phyloP scores from a whole-genome alignment of 1,140 invertebrate genomes.

The Drosophila mayri region DNA sequence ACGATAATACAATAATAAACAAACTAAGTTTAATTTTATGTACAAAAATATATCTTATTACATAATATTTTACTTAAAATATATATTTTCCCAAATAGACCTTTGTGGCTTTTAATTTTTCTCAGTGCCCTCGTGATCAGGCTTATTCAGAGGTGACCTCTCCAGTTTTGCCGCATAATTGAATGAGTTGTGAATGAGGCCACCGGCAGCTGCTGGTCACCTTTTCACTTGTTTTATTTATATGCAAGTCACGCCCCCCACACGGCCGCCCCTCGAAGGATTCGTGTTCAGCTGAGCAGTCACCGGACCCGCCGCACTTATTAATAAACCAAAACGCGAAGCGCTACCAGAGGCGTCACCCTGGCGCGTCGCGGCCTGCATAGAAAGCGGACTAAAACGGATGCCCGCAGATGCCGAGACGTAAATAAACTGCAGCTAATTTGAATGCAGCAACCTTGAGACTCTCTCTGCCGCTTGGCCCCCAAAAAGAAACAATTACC shows the following conservation, averaged over 20 bases:
- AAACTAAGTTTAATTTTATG: no score
- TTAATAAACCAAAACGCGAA: conserved; percentile 39
- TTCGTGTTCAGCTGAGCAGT: conserved; percentile 32
- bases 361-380: conserved; percentile 25
- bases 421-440: conserved; percentile 55
- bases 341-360: conserved; percentile 17
- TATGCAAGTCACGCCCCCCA: conserved; percentile 32
- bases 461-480: background rate
- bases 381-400: conserved; percentile 21
- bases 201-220: conserved; percentile 17
- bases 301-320: conserved; percentile 20
- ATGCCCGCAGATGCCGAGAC: conserved; percentile 28
- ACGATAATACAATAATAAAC: background rate
- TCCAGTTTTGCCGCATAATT: conserved; percentile 31
- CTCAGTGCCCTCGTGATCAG: conserved; percentile 9
- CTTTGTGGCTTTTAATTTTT: background rate
- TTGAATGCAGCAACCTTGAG: conserved; percentile 43
- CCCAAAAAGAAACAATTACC: conserved; percentile 33
- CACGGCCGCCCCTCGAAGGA: background rate
- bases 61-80: no score
- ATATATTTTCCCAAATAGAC: no score
- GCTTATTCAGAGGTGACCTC: conserved; percentile 24
- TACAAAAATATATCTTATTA: no score
- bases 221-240: conserved; percentile 36
- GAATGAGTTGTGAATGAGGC: conserved; percentile 39